Conservation (phyloP, 2,888 invertebrate genomes). For the Acrobasis repandana region DNA sequence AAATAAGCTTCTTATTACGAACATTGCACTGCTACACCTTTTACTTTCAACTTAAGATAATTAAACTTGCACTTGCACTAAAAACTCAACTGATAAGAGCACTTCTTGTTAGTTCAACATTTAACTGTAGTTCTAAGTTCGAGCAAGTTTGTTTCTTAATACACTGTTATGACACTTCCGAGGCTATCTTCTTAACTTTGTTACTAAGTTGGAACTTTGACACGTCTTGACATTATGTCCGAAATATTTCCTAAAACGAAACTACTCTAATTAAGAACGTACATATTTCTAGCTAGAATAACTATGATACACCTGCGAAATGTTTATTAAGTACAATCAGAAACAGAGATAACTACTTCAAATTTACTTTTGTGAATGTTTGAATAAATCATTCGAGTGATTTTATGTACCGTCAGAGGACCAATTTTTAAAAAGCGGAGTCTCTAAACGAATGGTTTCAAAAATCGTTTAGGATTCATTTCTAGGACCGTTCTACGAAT, state of each 20-base stretch:
- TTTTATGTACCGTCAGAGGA: no score
- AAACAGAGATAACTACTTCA: no score
- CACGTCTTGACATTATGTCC: not conserved
- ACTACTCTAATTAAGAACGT: not conserved
- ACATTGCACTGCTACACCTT: not conserved
- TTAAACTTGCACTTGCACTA: slow-evolving; percentile 10
- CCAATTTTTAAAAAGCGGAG: no score
- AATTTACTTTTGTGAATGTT: no score
- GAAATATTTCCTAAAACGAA: slow-evolving; percentile 3
- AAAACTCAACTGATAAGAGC: slow-evolving; percentile 13
- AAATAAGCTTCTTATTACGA: not conserved
- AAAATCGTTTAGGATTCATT: no score
- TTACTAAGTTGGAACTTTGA: slow-evolving; percentile 10
- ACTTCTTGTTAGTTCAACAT: slow-evolving; percentile 15
- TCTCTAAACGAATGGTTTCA: no score
- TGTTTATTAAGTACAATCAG: no score
- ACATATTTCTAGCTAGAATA: no score
- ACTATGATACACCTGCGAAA: no score
- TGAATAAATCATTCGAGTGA: no score
- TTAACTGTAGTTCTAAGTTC: slow-evolving; percentile 10
- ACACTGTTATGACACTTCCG: slow-evolving; percentile 11
- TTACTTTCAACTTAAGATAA: not conserved
- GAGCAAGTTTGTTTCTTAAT: slow-evolving; percentile 8
- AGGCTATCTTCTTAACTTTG: slow-evolving; percentile 10
- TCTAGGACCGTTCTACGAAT: no score